Base-by-base conservation (phyloP, 2,888 invertebrate species). In the Xanthia togata region DNA sequence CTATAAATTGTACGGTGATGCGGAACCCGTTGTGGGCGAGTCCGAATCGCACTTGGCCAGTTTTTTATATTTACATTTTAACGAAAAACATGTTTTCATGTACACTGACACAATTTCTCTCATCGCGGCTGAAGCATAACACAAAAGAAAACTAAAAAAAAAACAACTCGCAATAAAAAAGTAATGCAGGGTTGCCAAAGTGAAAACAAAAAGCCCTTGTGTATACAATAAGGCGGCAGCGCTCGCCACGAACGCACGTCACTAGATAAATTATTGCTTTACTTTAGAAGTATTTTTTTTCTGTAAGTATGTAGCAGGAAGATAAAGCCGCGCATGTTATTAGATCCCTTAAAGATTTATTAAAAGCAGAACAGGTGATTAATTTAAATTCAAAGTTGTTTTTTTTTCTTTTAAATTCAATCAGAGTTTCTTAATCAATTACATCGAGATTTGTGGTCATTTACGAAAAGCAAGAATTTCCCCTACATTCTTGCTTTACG, bases 271-370 rank as follows among this genome's bases (percentile, higher is more conserved):
- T 87, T 65, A 88, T 88, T 78, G 73, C 76, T 82, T 78, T 80
- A 82, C 85, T 88, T 87, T 77, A 73, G 60, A 87, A 87, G 87
- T 82, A 65, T 74, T 81, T 87, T 87, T 84, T 87, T 79, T 70
- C 69, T 23, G 71, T 76, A 75, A 20, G 60, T 73, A 70, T 83
- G 86, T 83, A 73, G 50, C 57, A 35, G 41, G 57, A 77, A 79
- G 80, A 80, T 82, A 82, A 79, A 78, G 62, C 70, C 79, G 20
- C 38, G 60, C n/a, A 60, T 31, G 62, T 88, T 78, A 88, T 86
- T 86, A 73, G 70, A 83, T 83, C 38, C 62, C 44, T 55, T 59
- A 41, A 60, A 84, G 77, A 87, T 84, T 85, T 80, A 84, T 81
- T 75, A 64, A 73, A 81, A 62, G 44, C 38, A 35, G 65, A 67